Evolutionary conservation across 2,888 invertebrate species (phyloP), one percentile per base, ranked within the genome.

Genomic region (Drosophila austrosaltans): DNA sequence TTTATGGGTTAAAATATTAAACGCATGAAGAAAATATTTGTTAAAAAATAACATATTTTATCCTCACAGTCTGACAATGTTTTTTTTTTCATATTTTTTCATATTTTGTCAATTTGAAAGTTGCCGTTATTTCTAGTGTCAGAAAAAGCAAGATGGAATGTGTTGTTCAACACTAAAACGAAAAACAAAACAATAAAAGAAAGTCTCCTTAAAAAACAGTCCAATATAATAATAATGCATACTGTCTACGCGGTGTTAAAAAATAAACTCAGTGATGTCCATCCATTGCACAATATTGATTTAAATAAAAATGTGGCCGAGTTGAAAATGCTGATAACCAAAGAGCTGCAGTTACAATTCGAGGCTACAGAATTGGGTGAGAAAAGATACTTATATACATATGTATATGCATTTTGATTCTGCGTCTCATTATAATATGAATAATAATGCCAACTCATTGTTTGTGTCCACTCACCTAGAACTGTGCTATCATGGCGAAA

Each of bases 401-500:
- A 40, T 16, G n/a, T 40, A 32, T 6, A 6, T 36, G 0, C 1
- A 42, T 16, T 16, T 16, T 6, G 3, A 16, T 57, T 30, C 25
- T 57, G 54, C 44, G 10, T 20, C 16, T 2, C 3, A 25, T 30
- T 12, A 22, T 64, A 54, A 20, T 25, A 16, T 20, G 72, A 73
- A 20, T 72, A 76, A 16, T 76, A 73, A n/a, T 75, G 81, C 72
- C 54, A 75, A 75, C 67, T 87, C 82, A 89, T 84, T 72, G 57
- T 57, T 57, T 48, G 25, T 48, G 59, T 65, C 60, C 53, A 53
- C 39, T 60, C 10, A 48, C 82, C 42, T 79, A 96, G 96, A 95
- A 90, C 91, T 96, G 12, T 93, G 95, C 20, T 95, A 95, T 88
- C 94, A 95, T 89, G 96, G 96, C 5, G 92, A 93, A 69, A 91